Conservation (phyloP, 1,140 invertebrate genomes). For the Triops cancriformis region DNA sequence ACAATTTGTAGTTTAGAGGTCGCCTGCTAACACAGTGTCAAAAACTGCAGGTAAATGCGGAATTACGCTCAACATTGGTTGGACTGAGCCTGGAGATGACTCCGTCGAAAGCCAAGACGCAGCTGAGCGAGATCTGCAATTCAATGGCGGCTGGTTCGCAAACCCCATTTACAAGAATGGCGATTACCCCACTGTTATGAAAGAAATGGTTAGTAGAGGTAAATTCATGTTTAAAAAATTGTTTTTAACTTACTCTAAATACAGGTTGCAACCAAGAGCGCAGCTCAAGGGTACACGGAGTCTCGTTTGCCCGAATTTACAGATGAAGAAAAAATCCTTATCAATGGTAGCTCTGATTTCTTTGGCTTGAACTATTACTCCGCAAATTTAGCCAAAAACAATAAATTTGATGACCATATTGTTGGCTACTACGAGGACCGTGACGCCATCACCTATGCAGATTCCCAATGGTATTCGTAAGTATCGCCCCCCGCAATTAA, state of each 20-base stretch:
- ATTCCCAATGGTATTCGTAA: constrained; percentile 28
- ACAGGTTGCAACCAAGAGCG: constrained; percentile 22
- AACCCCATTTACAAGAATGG: constrained; percentile 37
- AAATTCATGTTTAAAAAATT: neutral
- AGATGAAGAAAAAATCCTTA: constrained; percentile 18
- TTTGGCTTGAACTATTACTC: constrained; percentile 42
- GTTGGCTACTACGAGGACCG: constrained; percentile 19
- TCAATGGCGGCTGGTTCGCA: constrained; percentile 37
- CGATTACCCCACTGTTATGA: constrained; percentile 41
- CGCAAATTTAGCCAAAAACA: constrained; percentile 26
- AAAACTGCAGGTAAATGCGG: constrained; percentile 49
- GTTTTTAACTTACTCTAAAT: neutral
- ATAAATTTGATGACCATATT: constrained; percentile 5
- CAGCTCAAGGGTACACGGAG: neutral
- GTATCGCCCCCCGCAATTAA: neutral
- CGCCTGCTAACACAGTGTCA: constrained; percentile 32
- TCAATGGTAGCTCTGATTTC: constrained; percentile 37
- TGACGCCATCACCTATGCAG: constrained; percentile 15
- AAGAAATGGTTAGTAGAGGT: constrained; percentile 31
- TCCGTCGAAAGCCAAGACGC: constrained; percentile 45
- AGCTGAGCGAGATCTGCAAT: constrained; percentile 41
- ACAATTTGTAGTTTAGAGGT: neutral
- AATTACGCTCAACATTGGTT: constrained; percentile 51
- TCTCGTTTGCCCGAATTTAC: constrained; percentile 25
- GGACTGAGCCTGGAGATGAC: constrained; percentile 49